phyloP scores from a whole-genome alignment of 2,888 invertebrate species.

The Acanthosepion esculentum region DNA sequence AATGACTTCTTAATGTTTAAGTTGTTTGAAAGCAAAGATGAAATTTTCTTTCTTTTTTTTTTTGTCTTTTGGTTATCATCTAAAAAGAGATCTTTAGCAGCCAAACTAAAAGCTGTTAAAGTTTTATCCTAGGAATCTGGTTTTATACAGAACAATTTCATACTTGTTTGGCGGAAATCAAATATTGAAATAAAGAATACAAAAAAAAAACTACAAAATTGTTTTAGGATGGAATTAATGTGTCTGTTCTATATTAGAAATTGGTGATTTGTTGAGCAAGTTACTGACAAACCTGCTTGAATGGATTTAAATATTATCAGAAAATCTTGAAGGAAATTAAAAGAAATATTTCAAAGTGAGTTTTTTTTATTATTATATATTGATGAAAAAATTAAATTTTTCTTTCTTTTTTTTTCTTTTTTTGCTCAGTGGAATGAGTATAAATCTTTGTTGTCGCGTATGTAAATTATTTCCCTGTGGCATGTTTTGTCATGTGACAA shows the following conservation, averaged over 20 bases:
- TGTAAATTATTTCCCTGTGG: background rate
- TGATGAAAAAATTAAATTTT: no score
- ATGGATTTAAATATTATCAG: conserved; percentile 13
- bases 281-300: background rate
- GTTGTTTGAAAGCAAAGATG: background rate
- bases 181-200: background rate
- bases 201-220: background rate
- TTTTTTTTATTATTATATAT: background rate
- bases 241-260: conserved; percentile 33
- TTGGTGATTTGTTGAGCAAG: conserved; percentile 2
- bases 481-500: background rate
- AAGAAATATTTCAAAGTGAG: background rate
- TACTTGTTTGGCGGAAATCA: background rate
- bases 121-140: background rate
- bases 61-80: background rate
- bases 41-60: background rate
- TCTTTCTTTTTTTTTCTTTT: no score
- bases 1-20: background rate
- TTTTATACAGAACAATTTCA: background rate
- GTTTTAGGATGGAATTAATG: background rate
- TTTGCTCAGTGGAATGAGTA: no score
- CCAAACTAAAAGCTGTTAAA: background rate
- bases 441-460: background rate
- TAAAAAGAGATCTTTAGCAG: background rate
- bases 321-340: background rate